Evolutionary conservation across 2,797 vertebrate genomes (phyloP).

Genomic region (Iguana delicatissima): DNA sequence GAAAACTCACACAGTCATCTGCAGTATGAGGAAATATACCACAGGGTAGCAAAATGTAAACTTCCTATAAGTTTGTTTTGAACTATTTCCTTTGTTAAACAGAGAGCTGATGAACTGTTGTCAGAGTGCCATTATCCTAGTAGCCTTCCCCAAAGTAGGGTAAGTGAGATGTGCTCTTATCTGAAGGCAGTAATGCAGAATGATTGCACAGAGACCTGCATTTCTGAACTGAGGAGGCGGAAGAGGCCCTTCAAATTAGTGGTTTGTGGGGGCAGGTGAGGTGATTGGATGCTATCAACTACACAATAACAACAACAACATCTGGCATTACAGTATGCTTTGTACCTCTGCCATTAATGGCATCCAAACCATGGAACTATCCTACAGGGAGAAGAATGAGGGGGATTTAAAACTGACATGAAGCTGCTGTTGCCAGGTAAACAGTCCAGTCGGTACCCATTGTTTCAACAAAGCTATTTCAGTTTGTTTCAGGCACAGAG

Average conservation of each 20-base stretch:
- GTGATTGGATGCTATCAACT: slow-evolving; percentile 50
- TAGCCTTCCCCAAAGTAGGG: background rate
- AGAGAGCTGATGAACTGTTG: slow-evolving; percentile 37
- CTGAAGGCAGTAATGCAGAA: slow-evolving; percentile 2
- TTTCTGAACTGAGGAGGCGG: slow-evolving; percentile 37
- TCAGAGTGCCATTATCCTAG: slow-evolving; percentile 9
- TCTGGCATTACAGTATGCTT: slow-evolving; percentile 54
- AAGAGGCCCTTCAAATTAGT: slow-evolving; percentile 49
- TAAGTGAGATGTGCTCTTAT: background rate
- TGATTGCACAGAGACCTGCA: background rate
- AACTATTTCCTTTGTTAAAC: slow-evolving; percentile 24
- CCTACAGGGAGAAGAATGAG: slow-evolving; percentile 55
- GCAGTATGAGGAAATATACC: slow-evolving; percentile 13
- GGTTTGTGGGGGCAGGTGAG: slow-evolving; percentile 9
- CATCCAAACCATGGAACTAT: slow-evolving; percentile 54
- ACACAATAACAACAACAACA: slow-evolving; percentile 18
- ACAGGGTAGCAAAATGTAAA: slow-evolving; percentile 18
- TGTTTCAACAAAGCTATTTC: slow-evolving; percentile 72
- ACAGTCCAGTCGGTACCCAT: slow-evolving; percentile 55
- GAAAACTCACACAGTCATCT: slow-evolving; percentile 37
- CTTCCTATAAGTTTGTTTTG: background rate
- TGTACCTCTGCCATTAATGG: slow-evolving; percentile 42
- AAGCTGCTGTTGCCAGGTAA: slow-evolving; percentile 64
- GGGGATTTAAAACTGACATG: slow-evolving; percentile 52
- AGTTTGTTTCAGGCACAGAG: slow-evolving; percentile 72